A percentile compares a stretch with the other conserved stretches of the same genome.
These are phyloP conservation scores for Phyto melanocephala DNA, from an alignment of 2,888 invertebrate genomes.

Conservation along the genomic window DNA sequence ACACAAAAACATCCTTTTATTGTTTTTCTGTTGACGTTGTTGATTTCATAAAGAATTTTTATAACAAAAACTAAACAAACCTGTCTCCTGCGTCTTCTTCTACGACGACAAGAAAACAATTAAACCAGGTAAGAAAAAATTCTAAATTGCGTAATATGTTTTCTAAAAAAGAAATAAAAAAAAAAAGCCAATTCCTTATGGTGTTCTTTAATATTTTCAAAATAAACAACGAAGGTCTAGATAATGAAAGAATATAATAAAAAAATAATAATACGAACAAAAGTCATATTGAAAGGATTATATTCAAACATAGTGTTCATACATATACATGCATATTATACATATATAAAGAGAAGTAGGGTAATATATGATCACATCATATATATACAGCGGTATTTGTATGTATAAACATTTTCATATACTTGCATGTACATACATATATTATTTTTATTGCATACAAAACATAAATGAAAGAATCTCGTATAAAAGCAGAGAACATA, in stretches of 20 bases:
- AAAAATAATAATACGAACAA: slow-evolving; percentile 29
- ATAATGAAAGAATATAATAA: slow-evolving; percentile 53
- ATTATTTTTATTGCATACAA: background rate
- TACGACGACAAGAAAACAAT: slow-evolving; percentile 39
- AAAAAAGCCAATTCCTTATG: slow-evolving; percentile 13
- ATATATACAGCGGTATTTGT: no score
- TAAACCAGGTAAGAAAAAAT: slow-evolving; percentile 31
- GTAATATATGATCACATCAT: slow-evolving; percentile 18
- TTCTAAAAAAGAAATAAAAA: background rate
- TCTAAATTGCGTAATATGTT: slow-evolving; percentile 54
- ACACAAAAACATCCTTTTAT: slow-evolving; percentile 34
- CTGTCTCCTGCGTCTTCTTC: slow-evolving; percentile 37
- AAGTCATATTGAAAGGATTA: slow-evolving; percentile 52
- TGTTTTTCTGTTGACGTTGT: background rate
- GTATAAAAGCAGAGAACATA: slow-evolving; percentile 22
- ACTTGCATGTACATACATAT: background rate
- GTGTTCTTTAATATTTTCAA: background rate
- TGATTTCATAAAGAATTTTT: slow-evolving; percentile 34
- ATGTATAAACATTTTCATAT: no score
- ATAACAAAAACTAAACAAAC: slow-evolving; percentile 31
- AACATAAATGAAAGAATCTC: slow-evolving; percentile 20
- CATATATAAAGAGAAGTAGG: slow-evolving; percentile 2
- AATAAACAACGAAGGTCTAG: slow-evolving; percentile 58
- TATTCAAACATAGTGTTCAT: background rate
- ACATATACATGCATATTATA: background rate